These are phyloP conservation scores for Microcebus jonahi DNA, from an alignment of 2,113 vertebrate species.

Conservation along the genomic window DNA sequence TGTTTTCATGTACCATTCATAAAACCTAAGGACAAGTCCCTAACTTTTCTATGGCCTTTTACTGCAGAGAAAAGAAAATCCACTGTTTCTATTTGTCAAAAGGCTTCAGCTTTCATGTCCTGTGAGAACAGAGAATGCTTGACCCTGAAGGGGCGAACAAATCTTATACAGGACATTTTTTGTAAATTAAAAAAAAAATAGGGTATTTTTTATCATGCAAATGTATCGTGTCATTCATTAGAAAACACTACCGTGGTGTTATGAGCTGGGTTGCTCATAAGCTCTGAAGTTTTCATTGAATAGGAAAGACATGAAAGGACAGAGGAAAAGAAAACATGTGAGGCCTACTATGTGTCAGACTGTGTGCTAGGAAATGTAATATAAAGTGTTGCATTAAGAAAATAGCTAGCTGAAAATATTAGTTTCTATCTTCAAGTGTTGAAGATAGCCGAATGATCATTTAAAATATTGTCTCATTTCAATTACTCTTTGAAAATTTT, in stretches of 20 bases:
- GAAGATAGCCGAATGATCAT: neutral
- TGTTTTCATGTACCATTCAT: conserved; percentile 59
- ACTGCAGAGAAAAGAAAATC: conserved; percentile 1
- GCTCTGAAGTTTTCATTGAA: neutral
- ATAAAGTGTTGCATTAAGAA: neutral
- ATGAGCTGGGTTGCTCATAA: neutral
- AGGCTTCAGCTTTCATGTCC: neutral
- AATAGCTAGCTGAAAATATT: neutral
- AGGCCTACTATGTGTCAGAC: neutral
- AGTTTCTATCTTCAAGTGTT: neutral
- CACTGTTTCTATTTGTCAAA: conserved; percentile 17
- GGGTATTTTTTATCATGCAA: conserved; percentile 40
- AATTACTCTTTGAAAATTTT: neutral
- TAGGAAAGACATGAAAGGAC: neutral
- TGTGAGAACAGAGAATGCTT: conserved; percentile 40
- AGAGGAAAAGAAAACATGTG: neutral
- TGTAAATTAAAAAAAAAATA: neutral
- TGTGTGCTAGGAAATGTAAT: neutral
- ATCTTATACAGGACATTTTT: neutral
- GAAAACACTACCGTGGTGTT: neutral
- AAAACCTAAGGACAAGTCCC: conserved; percentile 49
- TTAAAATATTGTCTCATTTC: conserved; percentile 5
- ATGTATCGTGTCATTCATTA: neutral
- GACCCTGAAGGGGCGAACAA: neutral
- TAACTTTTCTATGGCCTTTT: conserved; percentile 36